Conservation (phyloP, 2,888 invertebrate genomes). For the Andrena praecox region DNA sequence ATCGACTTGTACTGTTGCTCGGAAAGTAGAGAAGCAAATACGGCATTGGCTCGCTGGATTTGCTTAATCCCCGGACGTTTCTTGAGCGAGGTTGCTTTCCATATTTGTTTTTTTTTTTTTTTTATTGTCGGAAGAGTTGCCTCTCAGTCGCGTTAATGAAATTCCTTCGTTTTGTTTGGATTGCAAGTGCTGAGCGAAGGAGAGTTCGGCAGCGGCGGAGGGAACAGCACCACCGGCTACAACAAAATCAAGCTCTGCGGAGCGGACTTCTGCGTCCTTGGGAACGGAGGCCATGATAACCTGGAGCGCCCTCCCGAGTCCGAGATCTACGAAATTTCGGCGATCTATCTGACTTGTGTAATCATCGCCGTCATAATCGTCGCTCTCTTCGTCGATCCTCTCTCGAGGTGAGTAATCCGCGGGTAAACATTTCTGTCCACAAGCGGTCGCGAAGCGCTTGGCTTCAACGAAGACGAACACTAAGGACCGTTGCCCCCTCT, state of each 20-base stretch:
- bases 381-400: conserved; percentile 94
- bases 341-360: conserved; percentile 95
- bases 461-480: no score
- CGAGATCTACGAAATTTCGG: conserved; percentile 95
- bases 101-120: background rate
- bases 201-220: conserved; percentile 87
- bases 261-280: conserved; percentile 93
- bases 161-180: background rate
- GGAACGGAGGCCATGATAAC: conserved; percentile 90
- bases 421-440: no score
- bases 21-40: background rate
- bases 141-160: background rate
- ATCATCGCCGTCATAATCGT: conserved; percentile 94
- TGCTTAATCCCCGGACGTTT: background rate
- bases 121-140: background rate
- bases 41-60: background rate
- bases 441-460: no score
- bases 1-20: background rate
- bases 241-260: conserved; percentile 89
- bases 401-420: conserved; percentile 89
- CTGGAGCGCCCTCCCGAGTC: conserved; percentile 92
- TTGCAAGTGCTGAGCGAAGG: conserved; percentile 91
- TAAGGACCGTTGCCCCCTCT: no score
- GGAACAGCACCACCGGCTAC: conserved; percentile 83
- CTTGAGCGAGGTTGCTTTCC: background rate